Conservation (phyloP, 2,888 invertebrate species). For the Osedax fenrisi region DNA sequence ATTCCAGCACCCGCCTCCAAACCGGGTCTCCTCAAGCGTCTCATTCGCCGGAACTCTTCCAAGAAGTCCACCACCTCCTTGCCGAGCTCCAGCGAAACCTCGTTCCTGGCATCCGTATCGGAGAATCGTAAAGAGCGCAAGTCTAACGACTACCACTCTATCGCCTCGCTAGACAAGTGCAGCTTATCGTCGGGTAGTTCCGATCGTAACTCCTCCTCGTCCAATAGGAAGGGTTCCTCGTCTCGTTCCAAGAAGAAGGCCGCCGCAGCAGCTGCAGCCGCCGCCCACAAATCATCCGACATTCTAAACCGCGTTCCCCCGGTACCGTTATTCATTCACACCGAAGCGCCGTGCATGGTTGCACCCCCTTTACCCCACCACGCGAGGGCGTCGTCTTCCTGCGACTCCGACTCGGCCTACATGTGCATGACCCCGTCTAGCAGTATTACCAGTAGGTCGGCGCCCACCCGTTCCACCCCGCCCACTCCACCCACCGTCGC, state of each 20-base stretch:
- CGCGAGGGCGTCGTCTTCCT: not conserved
- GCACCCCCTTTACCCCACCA: not conserved
- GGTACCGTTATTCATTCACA: not conserved
- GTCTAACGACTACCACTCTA: not conserved
- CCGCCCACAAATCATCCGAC: not conserved
- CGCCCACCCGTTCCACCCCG: not conserved
- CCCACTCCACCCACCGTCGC: not conserved
- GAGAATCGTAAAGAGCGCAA: not conserved
- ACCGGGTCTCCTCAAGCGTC: constrained; percentile 26
- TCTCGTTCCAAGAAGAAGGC: too few species aligned
- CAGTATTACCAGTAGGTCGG: not conserved
- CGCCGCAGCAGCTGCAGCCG: too few species aligned
- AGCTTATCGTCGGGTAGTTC: not conserved
- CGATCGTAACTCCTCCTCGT: not conserved
- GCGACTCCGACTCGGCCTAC: not conserved
- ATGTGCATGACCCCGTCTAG: not conserved
- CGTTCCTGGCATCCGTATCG: not conserved
- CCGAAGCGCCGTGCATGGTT: not conserved
- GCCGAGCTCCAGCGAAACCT: not conserved
- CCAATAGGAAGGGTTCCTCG: not conserved
- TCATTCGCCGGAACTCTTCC: constrained; percentile 30
- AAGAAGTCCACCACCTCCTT: constrained; percentile 14
- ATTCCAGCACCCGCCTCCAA: not conserved
- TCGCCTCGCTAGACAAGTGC: not conserved
- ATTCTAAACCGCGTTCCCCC: not conserved